Conservation (phyloP, 2,797 vertebrate species). For the Propithecus perrieri region DNA sequence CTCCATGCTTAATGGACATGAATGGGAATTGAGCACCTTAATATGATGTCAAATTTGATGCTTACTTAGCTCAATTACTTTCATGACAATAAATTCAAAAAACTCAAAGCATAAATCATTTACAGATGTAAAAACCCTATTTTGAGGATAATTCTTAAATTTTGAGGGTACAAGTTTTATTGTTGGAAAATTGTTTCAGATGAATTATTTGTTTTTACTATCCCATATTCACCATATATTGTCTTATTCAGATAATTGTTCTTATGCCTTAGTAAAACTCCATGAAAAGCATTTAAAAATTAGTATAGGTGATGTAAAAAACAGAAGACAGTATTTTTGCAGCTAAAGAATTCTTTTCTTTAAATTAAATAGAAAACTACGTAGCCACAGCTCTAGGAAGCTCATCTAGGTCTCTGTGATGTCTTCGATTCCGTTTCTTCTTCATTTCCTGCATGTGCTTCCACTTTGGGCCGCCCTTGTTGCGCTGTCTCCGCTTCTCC, state of each 20-base stretch:
- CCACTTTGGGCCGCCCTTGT: conserved; percentile 92
- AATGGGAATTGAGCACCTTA: not conserved
- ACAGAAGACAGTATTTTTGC: conserved; percentile 76
- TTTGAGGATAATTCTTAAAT: not conserved
- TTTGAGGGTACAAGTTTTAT: not conserved
- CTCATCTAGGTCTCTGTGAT: conserved; percentile 84
- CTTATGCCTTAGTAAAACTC: conserved; percentile 67
- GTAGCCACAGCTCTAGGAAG: conserved; percentile 66
- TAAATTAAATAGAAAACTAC: conserved; percentile 83
- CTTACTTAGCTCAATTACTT: not conserved
- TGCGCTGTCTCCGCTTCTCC: conserved; percentile 91
- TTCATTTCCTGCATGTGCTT: conserved; percentile 97
- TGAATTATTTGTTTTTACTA: conserved; percentile 49
- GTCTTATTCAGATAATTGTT: conserved; percentile 62
- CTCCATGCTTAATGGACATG: not conserved
- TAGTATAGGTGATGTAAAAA: conserved; percentile 76
- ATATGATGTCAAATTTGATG: not conserved
- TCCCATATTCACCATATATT: conserved; percentile 14
- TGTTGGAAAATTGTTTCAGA: conserved; percentile 40
- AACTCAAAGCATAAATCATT: not conserved
- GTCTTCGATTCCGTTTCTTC: conserved; percentile 95
- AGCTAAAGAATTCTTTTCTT: conserved; percentile 75
- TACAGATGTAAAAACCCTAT: not conserved
- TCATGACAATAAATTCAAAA: not conserved
- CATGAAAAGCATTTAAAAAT: conserved; percentile 75